These are phyloP conservation scores for Julus scanicus DNA, from an alignment of 2,888 invertebrate genomes.

Conservation along the genomic window DNA sequence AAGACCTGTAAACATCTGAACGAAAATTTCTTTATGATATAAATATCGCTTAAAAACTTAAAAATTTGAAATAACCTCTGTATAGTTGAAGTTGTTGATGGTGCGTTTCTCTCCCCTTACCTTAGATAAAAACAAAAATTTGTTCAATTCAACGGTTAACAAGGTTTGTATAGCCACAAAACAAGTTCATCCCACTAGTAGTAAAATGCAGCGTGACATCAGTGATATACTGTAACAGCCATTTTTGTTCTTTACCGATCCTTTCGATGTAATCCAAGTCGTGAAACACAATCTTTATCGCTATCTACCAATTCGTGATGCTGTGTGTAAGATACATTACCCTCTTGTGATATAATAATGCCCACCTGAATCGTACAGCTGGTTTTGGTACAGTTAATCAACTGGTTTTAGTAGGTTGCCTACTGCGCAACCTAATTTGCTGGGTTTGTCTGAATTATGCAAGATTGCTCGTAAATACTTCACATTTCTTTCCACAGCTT, in stretches of 20 bases:
- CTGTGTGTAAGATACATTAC: background rate
- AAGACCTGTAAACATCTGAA: too few relatives aligned
- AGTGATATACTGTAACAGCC: background rate
- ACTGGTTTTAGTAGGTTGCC: slow-evolving; percentile 42
- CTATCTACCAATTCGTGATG: slow-evolving; percentile 9
- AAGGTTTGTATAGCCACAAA: too few relatives aligned
- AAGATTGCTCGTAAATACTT: slow-evolving; percentile 40
- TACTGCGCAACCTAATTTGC: slow-evolving; percentile 45
- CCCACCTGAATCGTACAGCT: slow-evolving; percentile 34
- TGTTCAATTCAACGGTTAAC: too few relatives aligned
- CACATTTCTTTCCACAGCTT: slow-evolving; percentile 9
- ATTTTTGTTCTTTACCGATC: background rate
- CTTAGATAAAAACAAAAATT: too few relatives aligned
- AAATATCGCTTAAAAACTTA: too few relatives aligned
- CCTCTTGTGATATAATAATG: slow-evolving; percentile 17
- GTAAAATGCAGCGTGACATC: too few relatives aligned
- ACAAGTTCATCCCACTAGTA: too few relatives aligned
- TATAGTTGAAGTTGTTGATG: too few relatives aligned
- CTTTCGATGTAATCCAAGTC: background rate
- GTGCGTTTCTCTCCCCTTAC: too few relatives aligned
- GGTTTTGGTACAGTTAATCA: slow-evolving; percentile 31
- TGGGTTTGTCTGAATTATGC: slow-evolving; percentile 43
- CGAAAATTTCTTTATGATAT: too few relatives aligned
- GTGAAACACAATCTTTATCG: background rate
- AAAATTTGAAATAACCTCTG: too few relatives aligned